A percentile compares a stretch with the other conserved stretches of the same genome.
Evolutionary conservation across 2,113 vertebrate genomes (phyloP).

Genomic region (Centrocercus urophasianus): DNA sequence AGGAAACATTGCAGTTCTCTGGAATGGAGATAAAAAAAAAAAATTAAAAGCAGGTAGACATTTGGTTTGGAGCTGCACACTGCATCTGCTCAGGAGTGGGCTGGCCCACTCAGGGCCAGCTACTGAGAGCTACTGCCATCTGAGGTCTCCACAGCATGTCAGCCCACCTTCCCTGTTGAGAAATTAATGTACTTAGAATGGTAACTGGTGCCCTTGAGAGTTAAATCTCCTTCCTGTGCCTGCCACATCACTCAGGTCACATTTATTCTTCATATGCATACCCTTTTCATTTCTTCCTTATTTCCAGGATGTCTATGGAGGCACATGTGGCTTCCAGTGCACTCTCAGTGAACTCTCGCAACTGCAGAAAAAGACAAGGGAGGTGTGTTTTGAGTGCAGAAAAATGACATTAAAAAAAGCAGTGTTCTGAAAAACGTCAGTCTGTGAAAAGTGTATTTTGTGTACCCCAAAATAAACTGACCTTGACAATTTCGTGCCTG

Average conservation of each 20-base stretch:
- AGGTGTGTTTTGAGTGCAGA: not conserved
- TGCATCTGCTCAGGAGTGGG: not conserved
- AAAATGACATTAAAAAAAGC: not conserved
- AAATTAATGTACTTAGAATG: not conserved
- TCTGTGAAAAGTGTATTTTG: not conserved
- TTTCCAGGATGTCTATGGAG: not conserved
- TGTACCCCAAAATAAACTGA: not conserved
- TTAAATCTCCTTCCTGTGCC: not conserved
- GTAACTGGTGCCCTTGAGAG: not conserved
- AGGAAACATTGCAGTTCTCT: not conserved
- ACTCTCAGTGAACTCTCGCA: not conserved
- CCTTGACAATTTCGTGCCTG: not conserved
- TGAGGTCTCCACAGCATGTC: not conserved
- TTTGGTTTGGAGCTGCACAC: not conserved
- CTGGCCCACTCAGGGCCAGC: not conserved
- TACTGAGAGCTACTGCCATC: not conserved
- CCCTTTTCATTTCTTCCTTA: not conserved
- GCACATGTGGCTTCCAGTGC: not conserved
- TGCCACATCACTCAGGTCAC: not conserved
- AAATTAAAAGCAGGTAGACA: not conserved
- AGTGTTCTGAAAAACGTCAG: not conserved
- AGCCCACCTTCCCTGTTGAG: not conserved
- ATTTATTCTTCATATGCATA: not conserved
- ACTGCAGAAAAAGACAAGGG: not conserved
- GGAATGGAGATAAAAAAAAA: not conserved